Percentiles rank a stretch among this genome's conserved stretches.
Conservation (phyloP, 2,113 vertebrate species). For the Conger conger region DNA sequence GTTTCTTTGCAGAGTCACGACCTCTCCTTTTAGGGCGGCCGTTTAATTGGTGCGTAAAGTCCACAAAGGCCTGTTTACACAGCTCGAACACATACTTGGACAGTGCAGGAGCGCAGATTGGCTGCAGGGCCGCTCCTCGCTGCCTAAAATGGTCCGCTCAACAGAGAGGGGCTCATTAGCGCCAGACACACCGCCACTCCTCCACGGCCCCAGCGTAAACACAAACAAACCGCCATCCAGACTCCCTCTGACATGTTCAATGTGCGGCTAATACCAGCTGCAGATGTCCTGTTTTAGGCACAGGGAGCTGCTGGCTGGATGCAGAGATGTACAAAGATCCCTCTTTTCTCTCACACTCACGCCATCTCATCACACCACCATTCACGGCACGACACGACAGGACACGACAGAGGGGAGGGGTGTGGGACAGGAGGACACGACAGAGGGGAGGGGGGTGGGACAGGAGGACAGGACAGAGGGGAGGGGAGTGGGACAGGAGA, state of each 20-base stretch:
- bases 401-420: too few species aligned
- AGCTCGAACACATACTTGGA: not conserved
- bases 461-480: too few species aligned
- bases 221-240: not conserved
- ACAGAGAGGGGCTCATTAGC: not conserved
- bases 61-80: slow-evolving; percentile 24
- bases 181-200: not conserved
- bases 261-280: not conserved
- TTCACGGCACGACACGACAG: too few species aligned
- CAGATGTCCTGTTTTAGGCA: not conserved
- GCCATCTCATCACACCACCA: too few species aligned
- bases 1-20: slow-evolving; percentile 24
- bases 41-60: slow-evolving; percentile 20
- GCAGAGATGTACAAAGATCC: not conserved
- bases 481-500: too few species aligned
- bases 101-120: not conserved
- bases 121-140: not conserved
- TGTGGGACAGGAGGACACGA: too few species aligned
- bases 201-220: not conserved
- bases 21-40: slow-evolving; percentile 11
- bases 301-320: not conserved
- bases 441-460: too few species aligned
- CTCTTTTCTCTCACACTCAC: not conserved
- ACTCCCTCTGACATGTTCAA: not conserved
- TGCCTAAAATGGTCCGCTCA: slow-evolving; percentile 18